A percentile compares a stretch with the other conserved stretches of the same genome.
phyloP scores from a whole-genome alignment of 2,797 vertebrate species.

The Pelodytes ibericus region DNA sequence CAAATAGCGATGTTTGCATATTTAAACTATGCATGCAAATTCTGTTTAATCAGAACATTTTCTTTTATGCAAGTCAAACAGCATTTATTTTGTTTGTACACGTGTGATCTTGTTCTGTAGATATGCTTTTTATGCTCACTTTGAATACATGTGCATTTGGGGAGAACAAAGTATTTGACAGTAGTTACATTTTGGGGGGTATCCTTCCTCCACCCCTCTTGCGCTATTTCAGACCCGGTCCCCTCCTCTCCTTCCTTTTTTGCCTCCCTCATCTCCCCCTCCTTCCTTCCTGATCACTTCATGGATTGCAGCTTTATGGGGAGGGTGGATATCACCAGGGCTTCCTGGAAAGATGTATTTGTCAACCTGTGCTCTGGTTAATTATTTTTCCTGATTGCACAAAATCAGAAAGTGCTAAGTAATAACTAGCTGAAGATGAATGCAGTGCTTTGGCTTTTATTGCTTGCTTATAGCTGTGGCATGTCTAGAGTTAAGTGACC shows the following conservation, averaged over 20 bases:
- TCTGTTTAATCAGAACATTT: too few relatives aligned
- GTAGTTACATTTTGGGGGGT: background rate
- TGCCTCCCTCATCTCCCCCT: conserved; percentile 13
- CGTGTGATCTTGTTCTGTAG: background rate
- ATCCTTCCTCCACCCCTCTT: conserved; percentile 23
- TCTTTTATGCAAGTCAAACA: too few relatives aligned
- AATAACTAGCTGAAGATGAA: background rate
- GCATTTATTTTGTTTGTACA: background rate
- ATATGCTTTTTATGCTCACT: background rate
- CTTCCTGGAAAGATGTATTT: conserved; percentile 39
- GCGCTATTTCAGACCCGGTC: background rate
- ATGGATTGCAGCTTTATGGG: conserved; percentile 51
- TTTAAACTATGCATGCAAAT: too few relatives aligned
- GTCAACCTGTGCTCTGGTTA: background rate
- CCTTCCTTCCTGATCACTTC: conserved; percentile 48
- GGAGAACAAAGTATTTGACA: background rate
- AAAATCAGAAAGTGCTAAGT: conserved; percentile 15
- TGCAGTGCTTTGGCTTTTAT: background rate
- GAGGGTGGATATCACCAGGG: conserved; percentile 43
- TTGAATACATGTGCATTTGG: background rate
- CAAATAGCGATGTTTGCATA: too few relatives aligned
- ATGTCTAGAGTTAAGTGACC: conserved; percentile 18
- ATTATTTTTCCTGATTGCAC: background rate
- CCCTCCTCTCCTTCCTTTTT: conserved; percentile 34
- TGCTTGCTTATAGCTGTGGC: background rate